Evolutionary conservation across 2,888 invertebrate genomes (phyloP).

Genomic region (Julus scanicus): DNA sequence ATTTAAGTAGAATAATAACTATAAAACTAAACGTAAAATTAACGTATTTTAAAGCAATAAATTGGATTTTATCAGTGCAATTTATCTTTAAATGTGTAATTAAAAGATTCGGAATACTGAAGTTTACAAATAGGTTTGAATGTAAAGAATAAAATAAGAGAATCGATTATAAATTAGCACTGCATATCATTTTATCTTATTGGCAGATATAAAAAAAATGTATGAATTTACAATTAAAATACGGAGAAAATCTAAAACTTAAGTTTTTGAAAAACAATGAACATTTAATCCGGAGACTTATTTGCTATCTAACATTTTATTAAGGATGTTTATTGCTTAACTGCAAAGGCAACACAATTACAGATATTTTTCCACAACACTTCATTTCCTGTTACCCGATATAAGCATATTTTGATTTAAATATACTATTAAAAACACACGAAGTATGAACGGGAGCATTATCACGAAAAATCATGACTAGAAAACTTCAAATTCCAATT

Average conservation of each 20-base stretch:
- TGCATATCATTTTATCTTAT: background rate
- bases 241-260: too few species aligned
- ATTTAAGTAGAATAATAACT: too few species aligned
- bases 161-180: too few species aligned
- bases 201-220: background rate
- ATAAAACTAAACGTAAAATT: too few species aligned
- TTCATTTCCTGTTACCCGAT: background rate
- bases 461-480: background rate
- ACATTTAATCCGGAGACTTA: background rate
- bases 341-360: constrained; percentile 23
- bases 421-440: background rate
- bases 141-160: too few species aligned
- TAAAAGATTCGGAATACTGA: too few species aligned
- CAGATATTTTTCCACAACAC: background rate
- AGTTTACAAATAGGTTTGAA: too few species aligned
- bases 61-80: too few species aligned
- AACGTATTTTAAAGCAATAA: too few species aligned
- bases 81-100: too few species aligned
- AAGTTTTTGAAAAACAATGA: background rate
- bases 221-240: too few species aligned
- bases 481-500: constrained; percentile 16
- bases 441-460: background rate
- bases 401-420: background rate
- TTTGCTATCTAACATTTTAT: constrained; percentile 20
- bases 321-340: background rate